Base-by-base conservation (phyloP, 2,888 invertebrate species). In the Oscheius myriophilus region DNA sequence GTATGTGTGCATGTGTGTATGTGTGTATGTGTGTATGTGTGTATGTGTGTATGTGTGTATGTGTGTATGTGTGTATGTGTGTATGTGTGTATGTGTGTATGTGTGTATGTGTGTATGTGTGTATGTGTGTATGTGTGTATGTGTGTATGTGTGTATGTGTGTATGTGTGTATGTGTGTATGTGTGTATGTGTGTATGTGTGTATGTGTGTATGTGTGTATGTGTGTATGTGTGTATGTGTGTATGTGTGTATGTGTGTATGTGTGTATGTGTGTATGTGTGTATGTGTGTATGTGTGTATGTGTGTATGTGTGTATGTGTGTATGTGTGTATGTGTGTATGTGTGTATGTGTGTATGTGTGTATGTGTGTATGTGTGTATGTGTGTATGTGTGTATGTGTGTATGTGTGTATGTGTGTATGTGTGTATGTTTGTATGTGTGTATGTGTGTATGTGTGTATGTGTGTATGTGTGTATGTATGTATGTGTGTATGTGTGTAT, bases 11-110 rank as follows among this genome's bases (percentile, higher is more conserved):
- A 2, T 49, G 4, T 18, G n/a, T 49, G 3, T 49, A 2, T 18
- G 6, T 9, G 83, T 3, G n/a, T n/a, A n/a, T n/a, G 84, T 59
- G 71, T 69, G 49, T 26, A 14, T 23, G 11, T 49, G n/a, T 25
- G 1, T 7, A 26, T 39, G 39, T 21, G 21, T n/a, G 4, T 21
- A 2, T 49, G 4, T 18, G n/a, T 49, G 3, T 49, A 2, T 18
- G 6, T 9, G 83, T 3, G n/a, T n/a, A n/a, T n/a, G 84, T 59
- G 71, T 69, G 49, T 26, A 14, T 23, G 11, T 49, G n/a, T 25
- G 1, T 7, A 26, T 39, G 39, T 21, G 21, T n/a, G 4, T 21
- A 2, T 49, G 4, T 18, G n/a, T 49, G 3, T 49, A 2, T 18
- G 6, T 9, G 83, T 3, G n/a, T n/a, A n/a, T n/a, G 84, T 59